A percentile compares a stretch with the other conserved stretches of the same genome.
Conservation (phyloP, 2,888 invertebrate species). For the Apamea epomidion region DNA sequence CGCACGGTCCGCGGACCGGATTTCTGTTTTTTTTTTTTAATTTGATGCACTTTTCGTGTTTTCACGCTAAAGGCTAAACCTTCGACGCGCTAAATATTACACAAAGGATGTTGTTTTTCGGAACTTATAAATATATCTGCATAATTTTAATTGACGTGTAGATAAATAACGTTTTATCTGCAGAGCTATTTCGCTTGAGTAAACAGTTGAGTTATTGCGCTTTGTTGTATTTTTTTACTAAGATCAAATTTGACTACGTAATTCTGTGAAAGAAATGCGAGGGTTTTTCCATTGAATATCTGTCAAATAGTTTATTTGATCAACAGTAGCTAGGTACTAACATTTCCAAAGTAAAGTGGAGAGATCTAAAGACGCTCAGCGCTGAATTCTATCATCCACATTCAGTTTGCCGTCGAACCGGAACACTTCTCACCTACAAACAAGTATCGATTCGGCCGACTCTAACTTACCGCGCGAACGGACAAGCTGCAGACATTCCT, state of each 20-base stretch:
- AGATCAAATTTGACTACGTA: not conserved
- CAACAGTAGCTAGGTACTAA: not conserved
- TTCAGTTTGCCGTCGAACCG: slow-evolving; percentile 19
- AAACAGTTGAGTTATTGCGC: slow-evolving; percentile 1
- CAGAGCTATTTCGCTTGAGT: slow-evolving; percentile 5
- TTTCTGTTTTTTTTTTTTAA: slow-evolving; percentile 37
- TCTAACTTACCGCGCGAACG: slow-evolving; percentile 27
- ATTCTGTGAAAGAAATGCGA: not conserved
- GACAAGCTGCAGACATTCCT: slow-evolving; percentile 43
- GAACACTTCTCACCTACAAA: slow-evolving; percentile 47
- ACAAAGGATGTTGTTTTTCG: slow-evolving; percentile 32
- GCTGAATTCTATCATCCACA: slow-evolving; percentile 15
- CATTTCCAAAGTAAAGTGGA: not conserved
- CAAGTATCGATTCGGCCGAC: slow-evolving; percentile 48
- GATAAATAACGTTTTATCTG: slow-evolving; percentile 15
- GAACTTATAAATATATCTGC: slow-evolving; percentile 22
- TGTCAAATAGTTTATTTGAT: not conserved
- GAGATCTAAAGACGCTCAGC: slow-evolving; percentile 5
- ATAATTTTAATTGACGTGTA: slow-evolving; percentile 17
- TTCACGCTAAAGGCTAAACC: slow-evolving; percentile 50
- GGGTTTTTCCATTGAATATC: not conserved
- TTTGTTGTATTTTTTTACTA: slow-evolving; percentile 2
- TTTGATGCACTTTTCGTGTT: slow-evolving; percentile 65
- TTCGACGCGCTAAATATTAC: slow-evolving; percentile 39
- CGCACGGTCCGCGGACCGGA: slow-evolving; percentile 26